Evolutionary conservation across 1,140 invertebrate genomes (phyloP).

Genomic region (Drosophila kurseongensis): DNA sequence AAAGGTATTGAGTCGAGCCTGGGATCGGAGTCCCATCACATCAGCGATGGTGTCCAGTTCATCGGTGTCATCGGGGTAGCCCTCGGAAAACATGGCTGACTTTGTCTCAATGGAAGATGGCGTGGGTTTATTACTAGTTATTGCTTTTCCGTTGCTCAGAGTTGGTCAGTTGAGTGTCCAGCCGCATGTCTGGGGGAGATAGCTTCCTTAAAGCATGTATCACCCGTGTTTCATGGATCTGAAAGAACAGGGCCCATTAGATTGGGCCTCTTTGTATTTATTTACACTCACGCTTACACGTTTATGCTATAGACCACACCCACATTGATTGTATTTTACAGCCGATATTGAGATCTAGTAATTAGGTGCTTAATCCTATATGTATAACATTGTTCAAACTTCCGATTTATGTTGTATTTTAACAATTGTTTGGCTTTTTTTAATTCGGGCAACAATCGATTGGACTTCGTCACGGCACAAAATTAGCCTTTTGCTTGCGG

Average conservation of each 20-base stretch:
- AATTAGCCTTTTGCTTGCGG: constrained; percentile 4
- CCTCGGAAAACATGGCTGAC: constrained; percentile 85
- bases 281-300: constrained; percentile 22
- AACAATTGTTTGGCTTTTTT: constrained; percentile 22
- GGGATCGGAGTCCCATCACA: constrained; percentile 87
- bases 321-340: not conserved
- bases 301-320: not conserved
- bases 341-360: no score
- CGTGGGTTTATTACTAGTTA: constrained; percentile 42
- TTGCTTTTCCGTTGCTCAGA: constrained; percentile 62
- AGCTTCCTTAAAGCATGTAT: not conserved
- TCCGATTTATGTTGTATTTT: not conserved
- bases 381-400: constrained; percentile 1
- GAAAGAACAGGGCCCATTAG: constrained; percentile 6
- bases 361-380: not conserved
- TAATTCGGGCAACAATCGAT: constrained; percentile 48
- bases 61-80: constrained; percentile 76
- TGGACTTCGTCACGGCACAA: constrained; percentile 14
- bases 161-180: constrained; percentile 35
- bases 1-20: constrained; percentile 87
- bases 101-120: constrained; percentile 13
- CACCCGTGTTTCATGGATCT: constrained; percentile 21
- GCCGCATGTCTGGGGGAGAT: constrained; percentile 6
- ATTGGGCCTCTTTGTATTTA: constrained; percentile 41
- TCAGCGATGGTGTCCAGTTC: constrained; percentile 88